Evolutionary conservation across 2,113 vertebrate species (phyloP), one percentile per base, ranked within the genome.

Genomic region (Oreochromis tanganicae): DNA sequence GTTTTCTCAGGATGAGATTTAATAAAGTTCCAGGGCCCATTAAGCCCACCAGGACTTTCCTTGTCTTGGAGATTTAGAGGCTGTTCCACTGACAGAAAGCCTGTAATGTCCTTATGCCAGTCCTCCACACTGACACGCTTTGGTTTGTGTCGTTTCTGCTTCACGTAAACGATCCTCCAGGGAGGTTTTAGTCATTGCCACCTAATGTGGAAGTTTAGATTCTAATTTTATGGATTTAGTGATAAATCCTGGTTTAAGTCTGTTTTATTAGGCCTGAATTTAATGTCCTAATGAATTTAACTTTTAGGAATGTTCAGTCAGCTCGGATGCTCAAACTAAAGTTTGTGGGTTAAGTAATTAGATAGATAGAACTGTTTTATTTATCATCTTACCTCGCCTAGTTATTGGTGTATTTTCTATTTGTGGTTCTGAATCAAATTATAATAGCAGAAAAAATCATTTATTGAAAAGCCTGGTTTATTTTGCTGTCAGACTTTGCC

Each of bases 361-460:
- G 24, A 50, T 75, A 19, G 10, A 24, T 32, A n/a, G 2, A 75
- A 29, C 3, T 8, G 24, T 32, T 12, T 78, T 29, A 50, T 32
- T 32, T 0, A 32, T 78, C 27, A 50, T 50, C 24, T 50, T n/a
- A 8, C 16, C 27, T 12, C 3, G 0, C 0, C 3, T 32, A 1
- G 6, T 4, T 17, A 0, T 32, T 78, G 27, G 27, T 13, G 9
- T 50, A 78, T 78, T 78, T 75, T 50, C 6, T 75, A 29, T 32
- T 27, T 29, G 6, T 50, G 43, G 43, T 50, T 78, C 43, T 1
- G 16, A 48, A 75, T 75, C 41, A 1, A 73, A 1, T 48, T 75
- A 48, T 17, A 32, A 3, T 7, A 24, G 43, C 24, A 50, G 41
- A 7, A 75, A 75, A 1, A 75, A 17, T 29, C 9, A 5, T 12